phyloP scores from a whole-genome alignment of 2,113 vertebrate genomes.

The Festucalex cinctus region DNA sequence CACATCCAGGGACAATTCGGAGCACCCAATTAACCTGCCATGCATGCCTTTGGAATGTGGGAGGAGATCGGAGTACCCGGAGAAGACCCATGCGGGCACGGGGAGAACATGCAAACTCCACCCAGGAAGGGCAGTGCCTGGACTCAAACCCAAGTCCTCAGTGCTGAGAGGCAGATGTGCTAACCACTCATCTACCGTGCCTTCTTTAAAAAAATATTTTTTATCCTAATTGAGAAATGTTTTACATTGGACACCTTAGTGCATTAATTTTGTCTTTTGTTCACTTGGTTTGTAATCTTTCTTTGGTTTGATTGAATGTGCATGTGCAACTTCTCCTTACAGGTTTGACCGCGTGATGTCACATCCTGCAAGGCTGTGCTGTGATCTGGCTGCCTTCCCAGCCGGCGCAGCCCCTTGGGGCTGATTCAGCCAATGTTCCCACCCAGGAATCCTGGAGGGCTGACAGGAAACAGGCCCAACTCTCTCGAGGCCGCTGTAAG shows the following conservation, averaged over 20 bases:
- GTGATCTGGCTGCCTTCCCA: slow-evolving; percentile 61
- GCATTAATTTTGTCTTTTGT: background rate
- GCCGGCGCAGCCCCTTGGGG: slow-evolving; percentile 63
- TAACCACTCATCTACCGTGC: no score
- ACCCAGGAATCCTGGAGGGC: slow-evolving; percentile 75
- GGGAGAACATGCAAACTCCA: no score
- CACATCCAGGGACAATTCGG: no score
- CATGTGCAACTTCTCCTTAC: background rate
- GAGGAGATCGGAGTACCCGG: no score
- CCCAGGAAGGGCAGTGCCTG: no score
- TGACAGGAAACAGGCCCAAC: slow-evolving; percentile 72
- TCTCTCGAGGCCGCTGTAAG: slow-evolving; percentile 62
- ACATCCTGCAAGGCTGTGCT: slow-evolving; percentile 61
- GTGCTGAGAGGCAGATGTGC: no score
- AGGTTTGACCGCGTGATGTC: slow-evolving; percentile 46
- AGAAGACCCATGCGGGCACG: no score
- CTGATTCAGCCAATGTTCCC: slow-evolving; percentile 70
- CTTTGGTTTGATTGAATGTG: background rate
- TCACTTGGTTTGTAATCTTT: background rate
- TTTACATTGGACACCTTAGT: no score
- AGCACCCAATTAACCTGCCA: no score
- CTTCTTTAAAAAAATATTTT: no score
- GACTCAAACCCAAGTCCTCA: no score
- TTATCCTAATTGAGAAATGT: background rate
- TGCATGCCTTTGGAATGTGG: no score